Evolutionary conservation across 2,113 vertebrate species (phyloP), one percentile per base, ranked within the genome.

Genomic region (Phylloscopus trochiloides): DNA sequence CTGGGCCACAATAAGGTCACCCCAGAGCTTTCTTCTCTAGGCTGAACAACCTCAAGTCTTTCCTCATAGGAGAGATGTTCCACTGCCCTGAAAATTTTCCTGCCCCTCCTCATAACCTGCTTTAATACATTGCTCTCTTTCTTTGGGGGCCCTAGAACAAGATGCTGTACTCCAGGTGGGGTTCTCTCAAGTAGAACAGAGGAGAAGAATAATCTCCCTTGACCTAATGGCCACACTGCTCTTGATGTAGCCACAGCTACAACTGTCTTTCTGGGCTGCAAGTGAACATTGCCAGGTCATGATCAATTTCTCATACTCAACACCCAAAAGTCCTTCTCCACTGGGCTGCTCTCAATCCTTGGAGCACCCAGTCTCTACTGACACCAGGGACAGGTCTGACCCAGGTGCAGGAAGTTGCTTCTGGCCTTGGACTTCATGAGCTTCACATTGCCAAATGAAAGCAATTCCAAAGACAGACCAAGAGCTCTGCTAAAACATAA

Each of bases 201-300:
- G 47, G 6, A 25, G 26, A 42, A 67, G 21, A 45, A 45, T 13
- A 32, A n/a, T n/a, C 22, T 61, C 28, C 12, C 32, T 38, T 52
- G 45, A 43, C 14, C 26, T 43, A 31, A 17, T 32, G 38, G 7
- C 47, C 22, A 24, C 15, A 24, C 8, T 54, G 15, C 14, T 54
- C 40, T 45, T 24, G 38, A 29, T 40, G 28, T 9, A 47, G 38
- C 6, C n/a, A 4, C 3, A 4, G 38, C 9, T 61, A 47, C 10
- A 38, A 16, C 3, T 31, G 29, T 40, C 29, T 8, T 62, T 71
- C 48, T 31, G 25, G 29, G 40, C 8, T 34, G 17, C 29, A 79
- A 31, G 17, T 0, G 0, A 16, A 62, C 19, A 31, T 9, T 61
- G 10, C 10, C 3, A 5, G 42, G 40, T 48, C 29, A 31, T 4